Conservation (phyloP, 2,113 vertebrate genomes). For the Micronycteris hirsuta region DNA sequence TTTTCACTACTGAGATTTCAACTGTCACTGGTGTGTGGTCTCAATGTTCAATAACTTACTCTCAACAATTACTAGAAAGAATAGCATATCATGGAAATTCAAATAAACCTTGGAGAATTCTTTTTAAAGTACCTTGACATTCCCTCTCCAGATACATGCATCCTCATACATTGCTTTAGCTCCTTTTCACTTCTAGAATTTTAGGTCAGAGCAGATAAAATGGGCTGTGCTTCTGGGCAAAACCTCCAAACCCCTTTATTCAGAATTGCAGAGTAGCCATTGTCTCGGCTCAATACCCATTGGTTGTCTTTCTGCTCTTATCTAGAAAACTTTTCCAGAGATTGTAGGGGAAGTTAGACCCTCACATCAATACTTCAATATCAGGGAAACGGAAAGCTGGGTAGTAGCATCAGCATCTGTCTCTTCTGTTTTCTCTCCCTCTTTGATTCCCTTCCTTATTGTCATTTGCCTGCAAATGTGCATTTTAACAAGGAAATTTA, state of each 20-base stretch:
- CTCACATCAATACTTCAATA: neutral
- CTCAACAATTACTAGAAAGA: neutral
- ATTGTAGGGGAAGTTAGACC: neutral
- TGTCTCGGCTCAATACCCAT: neutral
- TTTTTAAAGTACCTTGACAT: neutral
- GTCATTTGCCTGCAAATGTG: neutral
- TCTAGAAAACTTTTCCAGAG: neutral
- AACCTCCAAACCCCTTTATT: neutral
- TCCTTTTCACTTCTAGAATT: neutral
- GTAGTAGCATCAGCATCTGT: neutral
- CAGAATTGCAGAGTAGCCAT: neutral
- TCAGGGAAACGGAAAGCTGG: neutral
- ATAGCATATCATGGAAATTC: neutral
- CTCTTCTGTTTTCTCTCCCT: neutral
- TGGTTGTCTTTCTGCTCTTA: neutral
- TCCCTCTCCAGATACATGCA: neutral
- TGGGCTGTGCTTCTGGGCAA: accelerated
- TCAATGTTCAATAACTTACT: neutral
- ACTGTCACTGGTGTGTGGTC: neutral
- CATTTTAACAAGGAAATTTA: neutral
- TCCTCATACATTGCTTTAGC: neutral
- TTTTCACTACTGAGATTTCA: neutral
- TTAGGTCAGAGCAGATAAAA: neutral
- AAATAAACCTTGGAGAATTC: neutral
- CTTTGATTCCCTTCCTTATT: neutral